Conservation (phyloP, 2,888 invertebrate genomes). For the Eupithecia subumbrata region DNA sequence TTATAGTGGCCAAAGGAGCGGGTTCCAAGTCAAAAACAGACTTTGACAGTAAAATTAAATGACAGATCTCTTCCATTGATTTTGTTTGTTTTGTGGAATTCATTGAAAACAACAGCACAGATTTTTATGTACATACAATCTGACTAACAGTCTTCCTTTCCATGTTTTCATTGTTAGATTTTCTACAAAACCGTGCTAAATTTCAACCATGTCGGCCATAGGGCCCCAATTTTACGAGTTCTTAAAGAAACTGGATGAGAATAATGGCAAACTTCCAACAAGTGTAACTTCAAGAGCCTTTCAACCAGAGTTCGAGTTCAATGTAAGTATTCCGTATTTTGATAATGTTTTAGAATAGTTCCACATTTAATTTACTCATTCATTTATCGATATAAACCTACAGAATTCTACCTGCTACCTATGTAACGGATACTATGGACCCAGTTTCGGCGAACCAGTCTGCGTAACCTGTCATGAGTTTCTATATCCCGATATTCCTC, state of each 20-base stretch:
- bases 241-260: slow-evolving; percentile 75
- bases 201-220: slow-evolving; percentile 66
- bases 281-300: slow-evolving; percentile 30
- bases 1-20: too few relatives aligned
- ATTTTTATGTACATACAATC: too few relatives aligned
- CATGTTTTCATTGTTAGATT: background rate
- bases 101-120: background rate
- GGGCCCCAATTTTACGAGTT: slow-evolving; percentile 71
- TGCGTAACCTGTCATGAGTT: slow-evolving; percentile 97
- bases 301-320: slow-evolving; percentile 73
- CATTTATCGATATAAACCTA: slow-evolving; percentile 46
- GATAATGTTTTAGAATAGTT: background rate
- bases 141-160: too few relatives aligned
- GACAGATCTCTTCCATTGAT: background rate
- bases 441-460: slow-evolving; percentile 94
- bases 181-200: background rate
- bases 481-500: slow-evolving; percentile 91
- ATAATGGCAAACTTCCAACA: slow-evolving; percentile 69
- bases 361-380: background rate
- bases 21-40: too few relatives aligned
- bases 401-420: slow-evolving; percentile 90
- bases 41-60: too few relatives aligned
- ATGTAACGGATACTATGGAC: slow-evolving; percentile 96
- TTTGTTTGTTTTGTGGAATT: background rate
- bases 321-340: slow-evolving; percentile 55